Percentiles rank a stretch among this genome's conserved stretches.
These are phyloP conservation scores for Neomorphus geoffroyi DNA, from an alignment of 2,797 vertebrate genomes.

Conservation along the genomic window DNA sequence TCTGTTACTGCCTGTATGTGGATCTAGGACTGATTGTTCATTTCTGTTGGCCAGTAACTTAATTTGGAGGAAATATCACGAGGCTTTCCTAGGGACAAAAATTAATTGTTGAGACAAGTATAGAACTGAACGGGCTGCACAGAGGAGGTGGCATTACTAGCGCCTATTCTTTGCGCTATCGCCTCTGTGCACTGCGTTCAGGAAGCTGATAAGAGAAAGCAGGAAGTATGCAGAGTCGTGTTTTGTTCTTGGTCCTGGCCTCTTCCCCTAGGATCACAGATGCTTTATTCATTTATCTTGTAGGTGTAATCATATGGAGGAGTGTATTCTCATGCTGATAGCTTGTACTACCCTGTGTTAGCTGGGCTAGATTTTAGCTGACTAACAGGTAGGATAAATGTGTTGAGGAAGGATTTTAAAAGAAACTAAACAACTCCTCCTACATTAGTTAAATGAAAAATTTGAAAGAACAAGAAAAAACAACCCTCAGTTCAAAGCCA, in stretches of 20 bases:
- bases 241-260: not conserved
- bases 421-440: rapidly evolving
- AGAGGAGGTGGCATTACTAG: not conserved
- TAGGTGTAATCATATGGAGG: not conserved
- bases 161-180: not conserved
- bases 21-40: not conserved
- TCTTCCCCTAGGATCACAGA: not conserved
- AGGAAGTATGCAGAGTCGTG: not conserved
- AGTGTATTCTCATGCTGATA: not conserved
- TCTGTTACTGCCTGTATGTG: not conserved
- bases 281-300: conserved; percentile 29
- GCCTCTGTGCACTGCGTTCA: not conserved
- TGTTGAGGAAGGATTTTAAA: not conserved
- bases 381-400: not conserved
- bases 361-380: not conserved
- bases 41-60: not conserved
- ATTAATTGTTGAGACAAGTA: not conserved
- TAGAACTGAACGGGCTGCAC: not conserved
- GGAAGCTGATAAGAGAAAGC: conserved; percentile 57
- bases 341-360: not conserved
- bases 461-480: not conserved
- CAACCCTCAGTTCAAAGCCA: not conserved
- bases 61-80: not conserved
- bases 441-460: not conserved
- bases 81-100: not conserved